These are phyloP conservation scores for Calyptomena viridis DNA, from an alignment of 2,113 vertebrate genomes.

Conservation along the genomic window DNA sequence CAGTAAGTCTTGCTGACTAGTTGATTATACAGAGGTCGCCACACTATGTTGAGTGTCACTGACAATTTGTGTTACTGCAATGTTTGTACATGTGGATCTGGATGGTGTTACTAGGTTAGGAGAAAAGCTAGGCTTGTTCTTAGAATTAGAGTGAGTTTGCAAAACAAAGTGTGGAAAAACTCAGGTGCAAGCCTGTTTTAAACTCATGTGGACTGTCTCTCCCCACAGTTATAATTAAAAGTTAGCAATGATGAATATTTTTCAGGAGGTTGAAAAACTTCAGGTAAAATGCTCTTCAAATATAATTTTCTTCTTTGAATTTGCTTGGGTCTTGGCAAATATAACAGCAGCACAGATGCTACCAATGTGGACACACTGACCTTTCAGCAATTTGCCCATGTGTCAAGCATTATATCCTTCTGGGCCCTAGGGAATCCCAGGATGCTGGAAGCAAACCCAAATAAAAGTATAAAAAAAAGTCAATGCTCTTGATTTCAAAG, in stretches of 20 bases:
- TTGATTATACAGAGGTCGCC: neutral
- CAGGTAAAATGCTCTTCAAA: neutral
- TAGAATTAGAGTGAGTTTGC: neutral
- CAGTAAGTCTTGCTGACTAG: neutral
- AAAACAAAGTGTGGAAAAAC: neutral
- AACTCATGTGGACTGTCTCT: neutral
- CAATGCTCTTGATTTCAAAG: slow-evolving; percentile 45
- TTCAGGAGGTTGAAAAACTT: neutral
- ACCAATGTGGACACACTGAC: neutral
- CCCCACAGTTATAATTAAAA: neutral
- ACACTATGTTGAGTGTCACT: neutral
- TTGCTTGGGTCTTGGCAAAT: neutral
- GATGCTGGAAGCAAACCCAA: neutral
- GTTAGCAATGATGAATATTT: neutral
- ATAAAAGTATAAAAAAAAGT: slow-evolving; percentile 26
- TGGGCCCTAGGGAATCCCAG: neutral
- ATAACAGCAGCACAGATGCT: neutral
- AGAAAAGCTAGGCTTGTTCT: neutral
- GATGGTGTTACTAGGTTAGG: neutral
- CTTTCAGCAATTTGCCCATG: neutral
- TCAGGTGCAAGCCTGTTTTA: neutral
- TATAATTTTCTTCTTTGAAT: neutral
- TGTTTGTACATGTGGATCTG: neutral
- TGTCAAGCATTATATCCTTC: neutral
- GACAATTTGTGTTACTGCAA: neutral